These are phyloP conservation scores for Lepidochitona cinerea DNA, from an alignment of 2,888 invertebrate genomes.

Conservation along the genomic window DNA sequence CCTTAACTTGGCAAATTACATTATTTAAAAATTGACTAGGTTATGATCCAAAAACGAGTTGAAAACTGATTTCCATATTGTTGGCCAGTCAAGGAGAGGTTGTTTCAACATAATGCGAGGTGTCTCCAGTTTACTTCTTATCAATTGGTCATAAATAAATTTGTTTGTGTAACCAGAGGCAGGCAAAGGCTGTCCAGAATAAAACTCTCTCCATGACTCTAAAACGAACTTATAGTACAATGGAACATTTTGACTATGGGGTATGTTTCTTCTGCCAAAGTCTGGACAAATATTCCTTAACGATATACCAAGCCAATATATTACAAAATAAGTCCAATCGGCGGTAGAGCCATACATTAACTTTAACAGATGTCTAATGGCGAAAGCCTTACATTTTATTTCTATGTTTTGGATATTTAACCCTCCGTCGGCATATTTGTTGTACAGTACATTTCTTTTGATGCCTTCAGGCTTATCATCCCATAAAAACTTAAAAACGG, in stretches of 20 bases:
- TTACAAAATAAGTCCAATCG: conserved; percentile 1
- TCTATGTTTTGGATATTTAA: not conserved
- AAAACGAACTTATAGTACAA: not conserved
- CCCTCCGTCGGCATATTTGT: not conserved
- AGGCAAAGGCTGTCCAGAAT: not conserved
- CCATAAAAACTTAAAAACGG: conserved; percentile 4
- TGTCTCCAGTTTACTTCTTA: not conserved
- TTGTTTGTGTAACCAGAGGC: not conserved
- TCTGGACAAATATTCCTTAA: not conserved
- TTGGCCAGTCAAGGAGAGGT: not conserved
- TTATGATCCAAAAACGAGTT: not conserved
- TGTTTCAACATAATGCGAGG: not conserved
- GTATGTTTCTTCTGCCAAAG: not conserved
- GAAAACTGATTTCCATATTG: not conserved
- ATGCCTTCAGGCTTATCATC: not conserved
- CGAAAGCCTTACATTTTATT: not conserved
- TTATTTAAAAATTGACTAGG: not conserved
- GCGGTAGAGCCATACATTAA: not conserved
- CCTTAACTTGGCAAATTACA: too few relatives aligned
- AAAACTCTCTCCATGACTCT: not conserved
- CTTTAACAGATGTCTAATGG: not conserved
- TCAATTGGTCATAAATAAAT: not conserved
- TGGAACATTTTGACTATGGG: not conserved
- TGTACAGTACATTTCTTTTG: not conserved
- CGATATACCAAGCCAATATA: conserved; percentile 1